A percentile compares a stretch with the other conserved stretches of the same genome.
phyloP scores from a whole-genome alignment of 2,113 vertebrate genomes.

The Semnornis frantzii region DNA sequence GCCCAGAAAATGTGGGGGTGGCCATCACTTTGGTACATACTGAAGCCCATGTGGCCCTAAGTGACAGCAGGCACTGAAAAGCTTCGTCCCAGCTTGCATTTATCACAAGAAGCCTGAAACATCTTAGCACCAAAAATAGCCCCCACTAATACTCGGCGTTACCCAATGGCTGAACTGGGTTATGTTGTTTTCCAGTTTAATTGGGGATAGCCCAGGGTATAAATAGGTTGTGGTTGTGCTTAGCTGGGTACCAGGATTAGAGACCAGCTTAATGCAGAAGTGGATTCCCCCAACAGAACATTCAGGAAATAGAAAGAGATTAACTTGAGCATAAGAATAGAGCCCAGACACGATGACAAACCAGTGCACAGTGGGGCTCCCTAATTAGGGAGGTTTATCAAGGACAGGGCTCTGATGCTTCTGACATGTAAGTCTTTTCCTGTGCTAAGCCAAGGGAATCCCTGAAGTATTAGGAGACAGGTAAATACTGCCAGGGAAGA shows the following conservation, averaged over 20 bases:
- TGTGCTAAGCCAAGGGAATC: background rate
- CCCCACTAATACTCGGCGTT: background rate
- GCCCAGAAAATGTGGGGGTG: background rate
- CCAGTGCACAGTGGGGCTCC: background rate
- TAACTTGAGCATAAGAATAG: background rate
- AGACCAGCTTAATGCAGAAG: conserved; percentile 1
- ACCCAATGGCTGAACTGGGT: conserved; percentile 22
- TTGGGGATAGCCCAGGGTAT: conserved; percentile 49
- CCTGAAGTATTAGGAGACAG: background rate
- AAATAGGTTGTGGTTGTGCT: conserved; percentile 59
- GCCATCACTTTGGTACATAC: background rate
- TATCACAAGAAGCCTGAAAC: background rate
- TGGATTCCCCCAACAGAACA: background rate
- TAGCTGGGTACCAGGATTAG: conserved; percentile 40
- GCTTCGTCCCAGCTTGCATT: background rate
- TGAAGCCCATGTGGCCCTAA: background rate
- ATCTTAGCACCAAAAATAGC: background rate
- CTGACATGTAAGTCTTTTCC: background rate
- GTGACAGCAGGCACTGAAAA: background rate
- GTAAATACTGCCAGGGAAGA: background rate
- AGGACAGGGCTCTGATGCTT: background rate
- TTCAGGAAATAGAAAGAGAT: conserved; percentile 37
- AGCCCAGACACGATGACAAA: background rate
- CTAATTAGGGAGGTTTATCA: background rate
- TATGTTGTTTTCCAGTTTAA: conserved; percentile 31